phyloP scores from a whole-genome alignment of 2,113 vertebrate genomes.

The Chrysochloris asiatica region DNA sequence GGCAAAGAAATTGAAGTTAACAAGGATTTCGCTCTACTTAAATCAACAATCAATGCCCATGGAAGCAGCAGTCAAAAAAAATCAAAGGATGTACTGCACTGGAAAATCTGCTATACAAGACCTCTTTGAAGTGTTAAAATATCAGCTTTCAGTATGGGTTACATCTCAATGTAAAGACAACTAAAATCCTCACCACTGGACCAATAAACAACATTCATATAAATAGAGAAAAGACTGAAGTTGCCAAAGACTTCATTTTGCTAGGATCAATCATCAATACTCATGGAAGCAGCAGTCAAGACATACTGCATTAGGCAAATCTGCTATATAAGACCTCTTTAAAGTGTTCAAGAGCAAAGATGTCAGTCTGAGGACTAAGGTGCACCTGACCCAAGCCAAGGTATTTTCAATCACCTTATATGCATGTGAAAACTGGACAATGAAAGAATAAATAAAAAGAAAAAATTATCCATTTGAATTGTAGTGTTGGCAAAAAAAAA shows the following conservation, averaged over 20 bases:
- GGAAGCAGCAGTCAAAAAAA: not conserved
- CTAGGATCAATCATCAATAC: not conserved
- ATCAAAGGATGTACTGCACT: not conserved
- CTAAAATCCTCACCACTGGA: too few relatives aligned
- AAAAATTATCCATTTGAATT: not conserved
- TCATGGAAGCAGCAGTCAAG: not conserved
- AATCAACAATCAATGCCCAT: not conserved
- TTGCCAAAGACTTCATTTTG: not conserved
- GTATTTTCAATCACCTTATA: not conserved
- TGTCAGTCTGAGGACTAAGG: not conserved
- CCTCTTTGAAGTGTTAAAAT: too few relatives aligned
- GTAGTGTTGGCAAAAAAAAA: not conserved
- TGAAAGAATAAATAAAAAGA: not conserved
- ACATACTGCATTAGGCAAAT: not conserved
- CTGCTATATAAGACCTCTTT: not conserved
- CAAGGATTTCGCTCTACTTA: not conserved
- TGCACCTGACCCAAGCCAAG: not conserved
- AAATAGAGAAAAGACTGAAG: too few relatives aligned
- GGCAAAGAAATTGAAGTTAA: not conserved
- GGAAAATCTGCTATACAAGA: not conserved
- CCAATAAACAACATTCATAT: too few relatives aligned
- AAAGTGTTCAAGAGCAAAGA: not conserved
- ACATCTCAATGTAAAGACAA: too few relatives aligned
- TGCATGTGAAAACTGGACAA: not conserved
- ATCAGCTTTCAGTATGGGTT: too few relatives aligned